These are phyloP conservation scores for Tetrao urogallus DNA, from an alignment of 2,113 vertebrate genomes.

Conservation along the genomic window DNA sequence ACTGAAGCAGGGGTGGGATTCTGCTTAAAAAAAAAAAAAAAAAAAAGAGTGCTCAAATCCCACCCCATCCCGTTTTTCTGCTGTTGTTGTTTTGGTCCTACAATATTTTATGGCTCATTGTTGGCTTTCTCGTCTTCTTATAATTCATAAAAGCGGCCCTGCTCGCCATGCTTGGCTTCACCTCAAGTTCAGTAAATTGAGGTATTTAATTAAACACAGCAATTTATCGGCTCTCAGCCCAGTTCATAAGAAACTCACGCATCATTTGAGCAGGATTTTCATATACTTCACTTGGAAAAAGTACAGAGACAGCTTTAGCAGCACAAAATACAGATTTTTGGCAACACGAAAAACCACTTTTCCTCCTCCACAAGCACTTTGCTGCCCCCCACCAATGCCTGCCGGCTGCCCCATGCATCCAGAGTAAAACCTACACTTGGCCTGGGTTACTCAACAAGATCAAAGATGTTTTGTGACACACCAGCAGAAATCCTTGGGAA, in stretches of 20 bases:
- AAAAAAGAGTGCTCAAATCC: background rate
- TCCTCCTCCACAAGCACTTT: background rate
- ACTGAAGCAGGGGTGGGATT: background rate
- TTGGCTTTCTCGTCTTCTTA: background rate
- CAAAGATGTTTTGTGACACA: fast-evolving
- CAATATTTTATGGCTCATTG: background rate
- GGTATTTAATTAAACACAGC: constrained; percentile 1
- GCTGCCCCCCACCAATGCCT: background rate
- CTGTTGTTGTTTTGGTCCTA: background rate
- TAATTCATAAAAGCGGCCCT: background rate
- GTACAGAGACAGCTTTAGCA: background rate
- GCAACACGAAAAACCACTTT: background rate
- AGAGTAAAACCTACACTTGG: fast-evolving
- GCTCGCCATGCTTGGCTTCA: background rate
- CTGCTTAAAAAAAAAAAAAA: background rate
- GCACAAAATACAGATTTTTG: background rate
- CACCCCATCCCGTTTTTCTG: background rate
- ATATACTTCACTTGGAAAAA: background rate
- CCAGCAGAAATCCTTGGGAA: background rate
- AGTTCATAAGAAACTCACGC: background rate
- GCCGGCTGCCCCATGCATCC: fast-evolving
- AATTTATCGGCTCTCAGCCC: constrained; percentile 2
- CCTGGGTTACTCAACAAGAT: fast-evolving
- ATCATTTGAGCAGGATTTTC: constrained; percentile 6
- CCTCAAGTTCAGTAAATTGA: background rate